Conservation (phyloP, 1,140 invertebrate species). For the Druon quercuslanigerum region DNA sequence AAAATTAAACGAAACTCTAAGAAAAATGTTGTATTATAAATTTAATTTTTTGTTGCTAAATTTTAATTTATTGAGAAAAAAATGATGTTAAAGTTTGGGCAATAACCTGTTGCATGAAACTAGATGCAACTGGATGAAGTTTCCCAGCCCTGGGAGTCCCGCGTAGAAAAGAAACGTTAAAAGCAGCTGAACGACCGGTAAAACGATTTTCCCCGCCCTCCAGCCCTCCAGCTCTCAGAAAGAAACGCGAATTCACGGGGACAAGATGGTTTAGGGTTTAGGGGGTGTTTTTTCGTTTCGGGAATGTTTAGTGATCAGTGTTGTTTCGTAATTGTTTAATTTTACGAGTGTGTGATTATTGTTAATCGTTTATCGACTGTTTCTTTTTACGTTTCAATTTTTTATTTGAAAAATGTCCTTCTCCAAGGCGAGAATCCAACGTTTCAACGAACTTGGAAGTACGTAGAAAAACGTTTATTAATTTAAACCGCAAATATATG, state of each 20-base stretch:
- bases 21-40: too few species aligned
- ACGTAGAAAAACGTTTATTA: slow-evolving; percentile 51
- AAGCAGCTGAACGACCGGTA: slow-evolving; percentile 1
- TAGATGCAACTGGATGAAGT: not conserved
- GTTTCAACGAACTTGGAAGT: slow-evolving; percentile 72
- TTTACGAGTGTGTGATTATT: slow-evolving; percentile 6
- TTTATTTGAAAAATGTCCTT: slow-evolving; percentile 65
- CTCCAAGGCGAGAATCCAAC: slow-evolving; percentile 71
- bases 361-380: slow-evolving; percentile 5
- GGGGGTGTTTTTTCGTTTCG: slow-evolving; percentile 9
- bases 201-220: not conserved
- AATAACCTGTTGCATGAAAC: not conserved
- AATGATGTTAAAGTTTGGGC: not conserved
- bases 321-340: slow-evolving; percentile 7
- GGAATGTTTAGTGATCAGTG: slow-evolving; percentile 18
- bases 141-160: not conserved
- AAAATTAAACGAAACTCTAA: too few species aligned
- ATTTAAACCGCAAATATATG: too few species aligned
- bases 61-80: not conserved
- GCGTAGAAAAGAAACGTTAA: slow-evolving; percentile 6
- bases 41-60: too few species aligned
- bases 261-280: slow-evolving; percentile 29
- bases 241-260: slow-evolving; percentile 25
- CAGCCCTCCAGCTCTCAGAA: not conserved
- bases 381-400: slow-evolving; percentile 13